Base-by-base conservation (phyloP, 1,140 invertebrate species). In the Drosophila eugracilis region DNA sequence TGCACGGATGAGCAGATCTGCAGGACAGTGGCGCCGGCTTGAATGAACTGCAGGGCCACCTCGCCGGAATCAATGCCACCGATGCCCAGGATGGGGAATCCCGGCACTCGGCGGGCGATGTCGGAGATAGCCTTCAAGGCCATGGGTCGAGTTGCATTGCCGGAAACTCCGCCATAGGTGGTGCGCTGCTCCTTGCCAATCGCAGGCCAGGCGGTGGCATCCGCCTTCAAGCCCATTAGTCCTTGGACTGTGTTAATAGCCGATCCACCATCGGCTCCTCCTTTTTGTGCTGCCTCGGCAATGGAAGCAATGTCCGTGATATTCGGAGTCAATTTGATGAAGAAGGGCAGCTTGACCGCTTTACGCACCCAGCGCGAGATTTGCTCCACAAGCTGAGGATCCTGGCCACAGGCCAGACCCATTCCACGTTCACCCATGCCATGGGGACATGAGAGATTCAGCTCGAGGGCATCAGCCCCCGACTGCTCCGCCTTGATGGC, bases 391-490 rank as follows among this genome's bases (percentile, higher is more conserved):
- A 98, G 91, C 15, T 95, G 93, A 0, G 97, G 95, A 92, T 98
- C 95, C 94, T 99, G 98, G 65, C 98, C 99, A 93, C 98, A 99
- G 28, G 98, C 98, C 22, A 99, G 55, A 0, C 98, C 98, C 98
- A 99, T 99, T 47, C 98, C 98, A 52, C 96, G 94, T 93, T 99
- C 98, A 2, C 97, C 98, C 98, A 99, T 99, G 21, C 99, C 99
- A 93, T 99, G 98, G 1, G 99, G 98, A 93, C 99, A 99, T 0
- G 97, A 99, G 4, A 99, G 92, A 93, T 99, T 99, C 30, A 99
- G 92, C 92, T 99, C 99, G 4, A 99, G 92, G 1, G 97, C 98
- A 93, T 99, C 98, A 0, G 98, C 95, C 2, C 98, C 98, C 9
- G 97, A 94, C 4, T 94, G 93, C 92, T 97, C 97, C 4, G 97